A percentile compares a stretch with the other conserved stretches of the same genome.
phyloP scores from a whole-genome alignment of 64 coral and sea anemone species.

The Montipora sp. region DNA sequence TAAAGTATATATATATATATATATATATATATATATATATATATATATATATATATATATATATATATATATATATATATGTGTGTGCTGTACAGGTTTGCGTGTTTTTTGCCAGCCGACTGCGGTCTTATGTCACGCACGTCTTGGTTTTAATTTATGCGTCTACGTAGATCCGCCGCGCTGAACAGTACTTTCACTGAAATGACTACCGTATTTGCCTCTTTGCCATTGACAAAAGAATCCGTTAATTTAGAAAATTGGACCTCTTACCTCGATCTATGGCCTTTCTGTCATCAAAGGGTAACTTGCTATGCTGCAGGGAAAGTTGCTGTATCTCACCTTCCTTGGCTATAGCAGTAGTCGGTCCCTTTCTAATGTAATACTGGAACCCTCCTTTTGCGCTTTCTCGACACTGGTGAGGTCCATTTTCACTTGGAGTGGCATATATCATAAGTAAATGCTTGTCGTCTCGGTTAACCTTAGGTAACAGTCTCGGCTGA shows the following conservation, averaged over 20 bases:
- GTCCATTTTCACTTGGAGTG: conserved; percentile 48
- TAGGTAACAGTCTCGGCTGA: conserved; percentile 26
- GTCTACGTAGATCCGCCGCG: too few species aligned
- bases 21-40: too few species aligned
- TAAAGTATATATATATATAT: too few species aligned
- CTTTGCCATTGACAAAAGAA: too few species aligned
- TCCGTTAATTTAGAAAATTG: not conserved
- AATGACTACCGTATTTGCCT: too few species aligned
- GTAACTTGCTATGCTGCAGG: conserved; percentile 7
- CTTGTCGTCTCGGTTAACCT: conserved; percentile 17
- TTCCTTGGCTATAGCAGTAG: conserved; percentile 20
- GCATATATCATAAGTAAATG: conserved; percentile 68
- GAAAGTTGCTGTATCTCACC: not conserved
- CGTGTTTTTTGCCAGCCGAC: too few species aligned
- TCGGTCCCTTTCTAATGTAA: conserved; percentile 51
- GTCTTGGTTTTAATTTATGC: too few species aligned
- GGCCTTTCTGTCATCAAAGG: conserved; percentile 65
- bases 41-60: too few species aligned
- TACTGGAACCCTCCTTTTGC: not conserved
- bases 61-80: too few species aligned
- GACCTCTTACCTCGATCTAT: conserved; percentile 9
- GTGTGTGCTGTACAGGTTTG: too few species aligned
- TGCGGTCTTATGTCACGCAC: too few species aligned
- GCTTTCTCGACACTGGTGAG: conserved; percentile 51
- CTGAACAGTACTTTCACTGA: too few species aligned